phyloP scores from a whole-genome alignment of 2,888 invertebrate genomes.

The Morpho deidamia region DNA sequence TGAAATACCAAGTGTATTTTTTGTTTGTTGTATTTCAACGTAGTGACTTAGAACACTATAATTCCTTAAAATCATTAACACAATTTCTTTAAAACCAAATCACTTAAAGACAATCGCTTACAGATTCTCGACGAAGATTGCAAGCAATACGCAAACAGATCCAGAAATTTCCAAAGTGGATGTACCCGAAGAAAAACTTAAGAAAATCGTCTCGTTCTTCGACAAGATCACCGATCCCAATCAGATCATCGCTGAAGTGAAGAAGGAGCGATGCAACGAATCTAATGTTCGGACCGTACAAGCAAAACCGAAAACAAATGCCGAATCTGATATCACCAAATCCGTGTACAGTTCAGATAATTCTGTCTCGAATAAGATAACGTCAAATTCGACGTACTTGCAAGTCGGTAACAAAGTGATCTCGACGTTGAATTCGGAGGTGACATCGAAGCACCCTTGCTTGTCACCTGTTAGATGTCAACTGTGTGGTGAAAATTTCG shows the following conservation, averaged over 20 bases:
- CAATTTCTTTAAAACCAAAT: neutral
- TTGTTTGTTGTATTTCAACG: too few relatives aligned
- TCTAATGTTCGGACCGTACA: constrained; percentile 34
- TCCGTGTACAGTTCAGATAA: constrained; percentile 6
- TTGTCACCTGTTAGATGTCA: constrained; percentile 37
- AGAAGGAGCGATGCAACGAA: constrained; percentile 43
- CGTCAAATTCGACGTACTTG: constrained; percentile 40
- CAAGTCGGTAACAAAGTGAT: constrained; percentile 17
- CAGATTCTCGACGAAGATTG: constrained; percentile 31
- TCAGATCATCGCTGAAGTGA: constrained; percentile 40
- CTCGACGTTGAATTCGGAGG: constrained; percentile 32
- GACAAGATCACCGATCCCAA: constrained; percentile 54
- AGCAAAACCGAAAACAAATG: constrained; percentile 12
- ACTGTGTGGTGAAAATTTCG: constrained; percentile 51
- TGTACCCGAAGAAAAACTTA: constrained; percentile 55
- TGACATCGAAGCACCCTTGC: constrained; percentile 26
- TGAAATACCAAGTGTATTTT: too few relatives aligned
- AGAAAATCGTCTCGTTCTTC: constrained; percentile 65
- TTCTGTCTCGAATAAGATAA: constrained; percentile 35
- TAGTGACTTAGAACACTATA: too few relatives aligned
- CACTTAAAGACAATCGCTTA: neutral
- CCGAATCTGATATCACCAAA: constrained; percentile 24
- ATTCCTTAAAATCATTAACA: neutral
- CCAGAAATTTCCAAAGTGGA: constrained; percentile 36
- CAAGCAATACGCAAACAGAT: constrained; percentile 53